Evolutionary conservation across 2,113 vertebrate species (phyloP).

Genomic region (Pipa parva): DNA sequence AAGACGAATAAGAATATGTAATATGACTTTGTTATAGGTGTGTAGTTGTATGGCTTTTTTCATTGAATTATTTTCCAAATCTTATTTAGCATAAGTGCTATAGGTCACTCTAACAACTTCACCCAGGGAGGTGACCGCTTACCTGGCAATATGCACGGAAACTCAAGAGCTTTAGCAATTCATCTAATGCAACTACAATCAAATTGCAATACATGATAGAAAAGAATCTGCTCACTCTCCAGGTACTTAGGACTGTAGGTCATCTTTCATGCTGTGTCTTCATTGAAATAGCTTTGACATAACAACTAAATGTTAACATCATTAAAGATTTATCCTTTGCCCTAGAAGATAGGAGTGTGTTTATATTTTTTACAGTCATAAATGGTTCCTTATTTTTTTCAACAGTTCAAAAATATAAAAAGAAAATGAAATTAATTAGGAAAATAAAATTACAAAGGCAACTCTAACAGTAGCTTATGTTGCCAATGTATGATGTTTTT

Average conservation of each 20-base stretch:
- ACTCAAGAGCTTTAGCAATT: conserved; percentile 15
- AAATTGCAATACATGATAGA: conserved; percentile 21
- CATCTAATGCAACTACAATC: conserved; percentile 26
- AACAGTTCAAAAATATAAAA: not conserved
- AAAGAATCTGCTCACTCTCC: conserved; percentile 16
- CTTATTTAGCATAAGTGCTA: not conserved
- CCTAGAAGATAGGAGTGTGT: not conserved
- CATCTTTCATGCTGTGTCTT: conserved; percentile 17
- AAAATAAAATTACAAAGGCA: not conserved
- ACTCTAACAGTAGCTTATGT: not conserved
- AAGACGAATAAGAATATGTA: not conserved
- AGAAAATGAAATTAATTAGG: no score
- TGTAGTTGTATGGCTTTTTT: not conserved
- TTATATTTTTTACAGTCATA: not conserved
- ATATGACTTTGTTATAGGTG: not conserved
- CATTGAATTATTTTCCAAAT: conserved; percentile 9
- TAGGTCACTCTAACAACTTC: conserved; percentile 17
- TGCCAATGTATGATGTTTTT: no score
- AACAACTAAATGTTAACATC: conserved; percentile 9
- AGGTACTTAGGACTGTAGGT: conserved; percentile 9
- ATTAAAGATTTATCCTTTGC: conserved; percentile 9
- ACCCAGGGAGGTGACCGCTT: conserved; percentile 3
- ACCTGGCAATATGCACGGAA: not conserved
- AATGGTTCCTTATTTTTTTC: not conserved
- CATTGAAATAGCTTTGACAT: conserved; percentile 21